Base-by-base conservation (phyloP, 2,888 invertebrate genomes). In the Heliconius ethilla region DNA sequence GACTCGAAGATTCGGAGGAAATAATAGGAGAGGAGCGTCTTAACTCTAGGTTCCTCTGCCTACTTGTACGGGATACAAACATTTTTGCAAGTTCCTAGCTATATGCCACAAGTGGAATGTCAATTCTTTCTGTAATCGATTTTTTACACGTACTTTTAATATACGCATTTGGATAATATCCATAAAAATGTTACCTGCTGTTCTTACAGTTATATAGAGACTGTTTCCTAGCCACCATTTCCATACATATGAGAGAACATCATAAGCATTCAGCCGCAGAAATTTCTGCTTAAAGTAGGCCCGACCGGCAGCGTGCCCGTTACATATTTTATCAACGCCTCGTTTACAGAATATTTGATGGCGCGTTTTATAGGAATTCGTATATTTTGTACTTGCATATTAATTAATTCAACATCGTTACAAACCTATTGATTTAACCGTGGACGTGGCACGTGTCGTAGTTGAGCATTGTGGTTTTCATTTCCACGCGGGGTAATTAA, bases 311-410 rank as follows among this genome's bases (percentile, higher is more conserved):
- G 25, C 70, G 62, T 45, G 78, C 75, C 63, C 75, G 69, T 78
- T 92, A 89, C 89, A 92, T 92, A 90, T 89, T 91, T 91, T 87
- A 92, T 88, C 83, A 82, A 84, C 84, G 85, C 83, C 85, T 84
- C 87, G 88, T 90, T 91, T 88, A 86, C 86, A 83, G 90, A 91
- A 92, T 92, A 90, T 89, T 88, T 89, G 85, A 91, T 66, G 40
- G 9, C 40, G 7, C n/a, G 40, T 66, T 77, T 73, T 67, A 77
- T 29, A 66, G 27, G 73, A 73, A 62, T 66, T 67, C 40, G 59
- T 40, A 59, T 45, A 45, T 45, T 45, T 45, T 55, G 55, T 67
- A 73, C 37, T 27, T 65, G 59, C 77, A 70, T 73, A 67, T 66
- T 77, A 66, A 73, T 66, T 67, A 72, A n/a, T 77, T 74, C 59